phyloP scores from a whole-genome alignment of 2,797 vertebrate genomes.

The Atherinosoma microstoma region DNA sequence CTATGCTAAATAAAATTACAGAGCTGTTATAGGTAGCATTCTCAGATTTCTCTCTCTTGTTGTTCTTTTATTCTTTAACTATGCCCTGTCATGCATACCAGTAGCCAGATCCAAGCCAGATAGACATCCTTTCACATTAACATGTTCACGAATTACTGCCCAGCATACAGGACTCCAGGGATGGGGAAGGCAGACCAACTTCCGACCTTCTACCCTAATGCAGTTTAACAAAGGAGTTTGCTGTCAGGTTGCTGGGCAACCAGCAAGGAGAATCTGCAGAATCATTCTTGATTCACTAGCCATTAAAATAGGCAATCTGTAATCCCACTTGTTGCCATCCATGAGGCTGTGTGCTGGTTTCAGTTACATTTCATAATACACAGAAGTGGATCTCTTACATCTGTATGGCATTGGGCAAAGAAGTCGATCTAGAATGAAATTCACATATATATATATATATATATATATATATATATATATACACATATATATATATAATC shows the following conservation, averaged over 20 bases:
- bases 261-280: constrained; percentile 72
- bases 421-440: background rate
- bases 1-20: constrained; percentile 76
- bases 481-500: background rate
- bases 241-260: constrained; percentile 83
- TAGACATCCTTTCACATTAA: constrained; percentile 47
- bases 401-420: background rate
- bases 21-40: constrained; percentile 73
- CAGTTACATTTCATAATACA: constrained; percentile 7
- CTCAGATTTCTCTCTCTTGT: constrained; percentile 70
- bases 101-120: constrained; percentile 44
- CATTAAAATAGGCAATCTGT: constrained; percentile 61
- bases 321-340: constrained; percentile 58
- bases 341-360: constrained; percentile 24
- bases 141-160: constrained; percentile 42
- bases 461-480: too few species aligned
- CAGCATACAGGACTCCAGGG: constrained; percentile 25
- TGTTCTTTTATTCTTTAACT: constrained; percentile 25
- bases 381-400: constrained; percentile 6
- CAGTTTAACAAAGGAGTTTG: constrained; percentile 61
- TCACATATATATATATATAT: background rate
- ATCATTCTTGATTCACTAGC: constrained; percentile 77
- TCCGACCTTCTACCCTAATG: constrained; percentile 66
- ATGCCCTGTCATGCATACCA: constrained; percentile 40
- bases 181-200: constrained; percentile 47